Evolutionary conservation across 2,797 vertebrate species (phyloP), one percentile per base, ranked within the genome.

Genomic region (Ambastaia sidthimunki): DNA sequence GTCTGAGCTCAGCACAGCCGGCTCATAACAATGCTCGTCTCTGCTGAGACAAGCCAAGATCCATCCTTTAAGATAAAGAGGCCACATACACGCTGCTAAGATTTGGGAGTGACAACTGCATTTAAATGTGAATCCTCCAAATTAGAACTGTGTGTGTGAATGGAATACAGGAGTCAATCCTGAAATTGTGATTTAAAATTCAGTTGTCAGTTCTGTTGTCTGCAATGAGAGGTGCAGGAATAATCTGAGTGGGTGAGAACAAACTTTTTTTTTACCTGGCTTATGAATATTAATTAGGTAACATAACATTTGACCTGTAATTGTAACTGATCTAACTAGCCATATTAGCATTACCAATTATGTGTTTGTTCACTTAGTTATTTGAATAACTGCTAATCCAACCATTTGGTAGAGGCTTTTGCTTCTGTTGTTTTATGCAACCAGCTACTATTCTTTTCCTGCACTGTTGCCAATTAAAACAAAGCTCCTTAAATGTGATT

Each of bases 1-100:
- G 41, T 44, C 41, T 44, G 41, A 44, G 41, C 41, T 44, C 41
- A 11, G 9, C 41, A 44, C 10, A 10, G 41, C 41, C 41, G 76
- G 71, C 65, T 66, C 71, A 75, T 82, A 70, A 67, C 7, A n/a
- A 62, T 68, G 54, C 63, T 73, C 50, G 48, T 57, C 52, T 77
- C 28, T 60, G 70, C 67, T 25, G 18, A 70, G 67, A 78, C 25
- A 31, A 54, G 60, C n/a, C 74, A 59, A 71, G 71, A 55, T 11
- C 57, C 48, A 57, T 75, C 50, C 16, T 74, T 79, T 78, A 63
- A 77, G 31, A 37, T 37, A 37, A 41, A 41, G 62, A 10, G 31
- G 31, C 31, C 62, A 65, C 31, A n/a, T 6, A 11, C 28, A 37
- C 10, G 12, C 28, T 7, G 28, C 16, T 4, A 65, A 65, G 31